A percentile compares a stretch with the other conserved stretches of the same genome.
Evolutionary conservation across 2,113 vertebrate species (phyloP).

Genomic region (Seriola quinqueradiata): DNA sequence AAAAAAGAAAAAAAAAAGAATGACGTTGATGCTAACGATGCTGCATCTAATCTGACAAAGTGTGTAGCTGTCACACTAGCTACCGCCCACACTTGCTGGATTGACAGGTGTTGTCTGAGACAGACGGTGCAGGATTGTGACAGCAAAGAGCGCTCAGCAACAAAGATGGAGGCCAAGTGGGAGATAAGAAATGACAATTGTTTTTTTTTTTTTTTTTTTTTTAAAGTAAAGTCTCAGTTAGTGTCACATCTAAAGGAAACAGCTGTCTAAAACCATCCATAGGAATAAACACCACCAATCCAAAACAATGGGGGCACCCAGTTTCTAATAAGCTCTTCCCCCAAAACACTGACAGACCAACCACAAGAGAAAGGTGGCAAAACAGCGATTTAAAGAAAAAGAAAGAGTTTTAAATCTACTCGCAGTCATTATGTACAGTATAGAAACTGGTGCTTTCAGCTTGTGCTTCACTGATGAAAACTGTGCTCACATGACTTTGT

Average conservation of each 20-base stretch:
- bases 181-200: background rate
- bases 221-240: background rate
- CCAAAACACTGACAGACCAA: background rate
- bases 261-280: background rate
- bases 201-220: too few relatives aligned
- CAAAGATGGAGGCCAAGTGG: background rate
- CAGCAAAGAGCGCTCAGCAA: background rate
- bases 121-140: background rate
- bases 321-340: too few relatives aligned
- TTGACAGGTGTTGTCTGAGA: constrained; percentile 21
- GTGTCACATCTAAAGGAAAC: background rate
- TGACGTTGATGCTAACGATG: constrained; percentile 4
- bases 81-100: constrained; percentile 24
- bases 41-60: constrained; percentile 26
- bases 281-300: background rate
- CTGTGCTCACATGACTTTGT: background rate
- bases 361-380: background rate
- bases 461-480: too few relatives aligned
- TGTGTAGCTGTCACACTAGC: background rate
- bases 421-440: too few relatives aligned
- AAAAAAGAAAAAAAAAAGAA: too few relatives aligned
- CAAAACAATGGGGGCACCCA: background rate
- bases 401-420: too few relatives aligned
- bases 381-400: too few relatives aligned
- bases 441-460: too few relatives aligned